Conservation (phyloP, 2,888 invertebrate species). For the Scotopteryx bipunctaria region DNA sequence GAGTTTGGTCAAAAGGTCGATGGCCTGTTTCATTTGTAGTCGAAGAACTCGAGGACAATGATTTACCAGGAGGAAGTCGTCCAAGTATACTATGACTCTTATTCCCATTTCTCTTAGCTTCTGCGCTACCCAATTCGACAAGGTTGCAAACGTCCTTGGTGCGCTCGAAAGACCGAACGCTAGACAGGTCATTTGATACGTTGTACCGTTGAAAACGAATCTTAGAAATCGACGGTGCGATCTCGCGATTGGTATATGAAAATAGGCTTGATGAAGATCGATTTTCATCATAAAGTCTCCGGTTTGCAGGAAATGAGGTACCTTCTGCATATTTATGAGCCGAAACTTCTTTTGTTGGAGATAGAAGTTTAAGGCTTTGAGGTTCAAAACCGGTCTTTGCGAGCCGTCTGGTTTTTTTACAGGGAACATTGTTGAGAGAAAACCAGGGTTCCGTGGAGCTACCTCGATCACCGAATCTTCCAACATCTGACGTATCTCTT, state of each 20-base stretch:
- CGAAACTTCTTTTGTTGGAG: neutral
- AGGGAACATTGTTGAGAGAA: neutral
- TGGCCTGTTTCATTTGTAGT: slow-evolving; percentile 10
- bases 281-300: too few relatives aligned
- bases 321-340: neutral
- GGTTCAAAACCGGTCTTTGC: neutral
- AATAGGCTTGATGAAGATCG: slow-evolving; percentile 1
- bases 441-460: neutral
- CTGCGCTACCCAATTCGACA: slow-evolving; percentile 2
- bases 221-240: slow-evolving; percentile 1
- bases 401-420: slow-evolving; percentile 1
- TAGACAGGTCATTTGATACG: neutral
- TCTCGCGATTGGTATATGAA: neutral
- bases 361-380: neutral
- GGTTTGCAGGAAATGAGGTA: too few relatives aligned
- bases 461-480: neutral
- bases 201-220: neutral
- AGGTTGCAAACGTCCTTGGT: neutral
- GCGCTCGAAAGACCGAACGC: neutral
- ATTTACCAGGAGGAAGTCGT: slow-evolving; percentile 27
- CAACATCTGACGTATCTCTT: slow-evolving; percentile 1
- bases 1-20: slow-evolving; percentile 10
- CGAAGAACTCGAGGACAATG: slow-evolving; percentile 17
- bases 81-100: slow-evolving; percentile 5
- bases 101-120: neutral